Evolutionary conservation across 2,888 invertebrate species (phyloP).

Genomic region (Linnaemya tessellans): DNA sequence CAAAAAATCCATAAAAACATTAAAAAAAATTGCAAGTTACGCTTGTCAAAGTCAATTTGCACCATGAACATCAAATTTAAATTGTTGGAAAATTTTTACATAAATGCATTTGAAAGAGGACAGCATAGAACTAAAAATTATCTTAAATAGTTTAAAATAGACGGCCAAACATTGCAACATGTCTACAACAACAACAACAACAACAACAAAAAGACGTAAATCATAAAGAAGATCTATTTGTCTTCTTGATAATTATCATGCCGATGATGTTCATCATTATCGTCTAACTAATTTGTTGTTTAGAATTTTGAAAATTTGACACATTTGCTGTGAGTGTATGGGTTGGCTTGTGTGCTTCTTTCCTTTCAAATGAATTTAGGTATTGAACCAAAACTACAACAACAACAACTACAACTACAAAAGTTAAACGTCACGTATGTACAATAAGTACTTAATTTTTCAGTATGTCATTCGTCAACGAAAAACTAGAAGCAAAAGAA

Average conservation of each 20-base stretch:
- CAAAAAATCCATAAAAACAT: not conserved
- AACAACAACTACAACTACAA: slow-evolving; percentile 25
- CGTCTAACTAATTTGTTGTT: slow-evolving; percentile 11
- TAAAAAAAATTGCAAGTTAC: slow-evolving; percentile 3
- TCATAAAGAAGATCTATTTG: slow-evolving; percentile 39
- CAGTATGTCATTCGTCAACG: slow-evolving; percentile 69
- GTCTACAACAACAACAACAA: not conserved
- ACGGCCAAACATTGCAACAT: not conserved
- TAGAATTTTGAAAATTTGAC: slow-evolving; percentile 55
- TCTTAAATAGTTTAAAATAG: not conserved
- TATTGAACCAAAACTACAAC: slow-evolving; percentile 63
- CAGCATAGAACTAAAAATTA: not conserved
- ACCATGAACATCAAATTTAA: slow-evolving; percentile 5
- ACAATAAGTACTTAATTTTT: slow-evolving; percentile 56
- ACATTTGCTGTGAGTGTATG: slow-evolving; percentile 19
- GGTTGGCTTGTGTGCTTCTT: slow-evolving; percentile 2
- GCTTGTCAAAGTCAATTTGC: slow-evolving; percentile 38
- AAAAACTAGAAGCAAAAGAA: slow-evolving; percentile 20
- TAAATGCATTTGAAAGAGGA: too few relatives aligned
- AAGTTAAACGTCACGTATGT: slow-evolving; percentile 54
- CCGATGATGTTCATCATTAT: not conserved
- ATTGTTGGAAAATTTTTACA: slow-evolving; percentile 11
- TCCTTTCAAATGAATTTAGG: slow-evolving; percentile 37
- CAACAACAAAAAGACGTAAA: slow-evolving; percentile 34
- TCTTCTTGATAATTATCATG: slow-evolving; percentile 10